Percentiles rank a stretch among this genome's conserved stretches.
Conservation (phyloP, 2,113 vertebrate species). For the Cairina moschata region DNA sequence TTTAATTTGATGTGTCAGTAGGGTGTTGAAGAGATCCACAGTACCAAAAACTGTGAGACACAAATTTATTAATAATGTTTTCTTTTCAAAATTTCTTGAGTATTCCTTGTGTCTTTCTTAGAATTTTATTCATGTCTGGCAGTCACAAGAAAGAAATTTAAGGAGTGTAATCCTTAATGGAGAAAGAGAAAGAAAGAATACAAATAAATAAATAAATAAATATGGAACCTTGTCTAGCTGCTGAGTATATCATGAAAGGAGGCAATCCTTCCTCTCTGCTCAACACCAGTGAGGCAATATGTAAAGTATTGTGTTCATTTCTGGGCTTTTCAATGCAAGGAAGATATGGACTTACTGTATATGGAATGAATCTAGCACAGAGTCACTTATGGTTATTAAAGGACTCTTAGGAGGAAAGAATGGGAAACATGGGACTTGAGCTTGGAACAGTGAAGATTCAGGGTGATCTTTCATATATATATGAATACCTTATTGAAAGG, state of each 20-base stretch:
- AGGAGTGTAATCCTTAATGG: not conserved
- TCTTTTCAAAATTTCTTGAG: not conserved
- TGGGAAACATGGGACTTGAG: not conserved
- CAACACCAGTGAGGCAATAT: not conserved
- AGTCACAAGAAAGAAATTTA: not conserved
- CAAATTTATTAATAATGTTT: conserved; percentile 1
- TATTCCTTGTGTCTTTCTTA: not conserved
- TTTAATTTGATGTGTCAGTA: conserved; percentile 7
- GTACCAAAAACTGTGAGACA: not conserved
- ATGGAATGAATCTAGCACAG: not conserved
- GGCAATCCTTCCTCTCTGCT: not conserved
- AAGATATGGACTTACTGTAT: not conserved
- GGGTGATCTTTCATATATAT: not conserved
- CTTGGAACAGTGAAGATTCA: not conserved
- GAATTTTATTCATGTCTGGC: not conserved
- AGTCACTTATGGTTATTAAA: not conserved
- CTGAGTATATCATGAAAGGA: not conserved
- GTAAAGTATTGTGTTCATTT: not conserved
- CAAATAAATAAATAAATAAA: not conserved
- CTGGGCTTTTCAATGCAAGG: not conserved
- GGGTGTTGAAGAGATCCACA: not conserved
- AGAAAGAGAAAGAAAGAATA: not conserved
- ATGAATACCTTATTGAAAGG: not conserved
- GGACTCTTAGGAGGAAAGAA: not conserved
- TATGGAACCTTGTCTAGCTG: not conserved